Conservation (phyloP, 1,140 invertebrate species). For the Riptortus pedestris region DNA sequence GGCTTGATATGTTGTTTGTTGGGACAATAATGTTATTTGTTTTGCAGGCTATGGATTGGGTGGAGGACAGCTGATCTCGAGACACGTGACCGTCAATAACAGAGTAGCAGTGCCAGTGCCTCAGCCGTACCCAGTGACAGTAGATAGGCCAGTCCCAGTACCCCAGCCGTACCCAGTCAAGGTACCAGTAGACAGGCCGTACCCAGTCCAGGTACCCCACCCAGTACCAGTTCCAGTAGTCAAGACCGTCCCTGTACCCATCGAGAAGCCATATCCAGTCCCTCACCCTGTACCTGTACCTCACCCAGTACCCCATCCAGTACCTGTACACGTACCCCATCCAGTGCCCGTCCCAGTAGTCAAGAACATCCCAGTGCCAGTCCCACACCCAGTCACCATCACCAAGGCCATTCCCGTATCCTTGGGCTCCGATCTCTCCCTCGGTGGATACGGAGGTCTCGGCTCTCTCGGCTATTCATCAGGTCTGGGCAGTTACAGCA, state of each 20-base stretch:
- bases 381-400: slow-evolving; percentile 9
- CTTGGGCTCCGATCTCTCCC: neutral
- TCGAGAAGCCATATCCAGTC: slow-evolving; percentile 8
- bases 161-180: slow-evolving; percentile 26
- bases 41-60: slow-evolving; percentile 18
- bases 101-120: slow-evolving; percentile 34
- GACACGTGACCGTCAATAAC: slow-evolving; percentile 38
- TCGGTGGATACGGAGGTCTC: neutral
- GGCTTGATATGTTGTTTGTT: too few relatives aligned
- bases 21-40: neutral
- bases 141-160: slow-evolving; percentile 30
- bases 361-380: slow-evolving; percentile 26
- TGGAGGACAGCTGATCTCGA: slow-evolving; percentile 22
- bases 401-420: slow-evolving; percentile 17
- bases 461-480: neutral
- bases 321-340: neutral
- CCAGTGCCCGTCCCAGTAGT: slow-evolving; percentile 25
- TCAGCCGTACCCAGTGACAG: slow-evolving; percentile 28
- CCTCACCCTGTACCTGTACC: slow-evolving; percentile 7
- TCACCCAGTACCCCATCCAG: neutral
- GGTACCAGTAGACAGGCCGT: slow-evolving; percentile 29
- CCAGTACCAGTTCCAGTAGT: slow-evolving; percentile 24
- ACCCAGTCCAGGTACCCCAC: slow-evolving; percentile 30
- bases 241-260: slow-evolving; percentile 6
- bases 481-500: neutral